Evolutionary conservation across 2,797 vertebrate genomes (phyloP), one percentile per base, ranked within the genome.

Genomic region (Eospalax fontanierii): DNA sequence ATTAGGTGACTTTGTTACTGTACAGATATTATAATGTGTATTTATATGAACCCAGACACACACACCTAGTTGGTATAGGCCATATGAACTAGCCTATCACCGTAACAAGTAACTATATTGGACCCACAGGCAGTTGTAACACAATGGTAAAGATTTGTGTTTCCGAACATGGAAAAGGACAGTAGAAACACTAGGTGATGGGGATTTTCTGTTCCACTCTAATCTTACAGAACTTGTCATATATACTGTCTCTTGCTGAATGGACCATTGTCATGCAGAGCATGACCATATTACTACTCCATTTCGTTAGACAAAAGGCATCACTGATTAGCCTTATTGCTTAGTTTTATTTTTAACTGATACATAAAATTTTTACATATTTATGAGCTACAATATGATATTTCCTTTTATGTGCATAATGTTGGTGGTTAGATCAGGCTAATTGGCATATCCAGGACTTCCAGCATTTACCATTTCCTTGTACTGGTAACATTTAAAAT

Each of bases 261-360:
- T 33, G 26, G 54, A 81, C 7, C 24, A n/a, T 81, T 61, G n/a
- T 65, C 73, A 54, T 40, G 78, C 15, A 33, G 33, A 57, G 33
- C 46, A 30, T 26, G 28, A 61, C 3, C 24, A 46, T 59, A 65
- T 80, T 89, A 24, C 80, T 81, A 35, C 33, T 75, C 1, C 70
- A 65, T 87, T 95, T 90, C 40, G 79, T 19, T 71, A 18, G 79
- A n/a, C 66, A 40, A 16, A 89, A 93, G 24, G 6, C n/a, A 76
- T 28, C 6, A n/a, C 63, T 74, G 46, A 76, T 89, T 93, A 9
- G 50, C 15, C 30, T 66, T 85, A 63, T 78, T 91, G 59, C 50
- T 61, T 73, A 87, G 65, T 43, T 86, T 92, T 92, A 38, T 43
- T 61, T 80, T 89, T 57, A 66, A 82, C 54, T 50, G 43, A 0